Base-by-base conservation (phyloP, 35 echinoderm and acorn worm genomes). In the Antedon bifida region DNA sequence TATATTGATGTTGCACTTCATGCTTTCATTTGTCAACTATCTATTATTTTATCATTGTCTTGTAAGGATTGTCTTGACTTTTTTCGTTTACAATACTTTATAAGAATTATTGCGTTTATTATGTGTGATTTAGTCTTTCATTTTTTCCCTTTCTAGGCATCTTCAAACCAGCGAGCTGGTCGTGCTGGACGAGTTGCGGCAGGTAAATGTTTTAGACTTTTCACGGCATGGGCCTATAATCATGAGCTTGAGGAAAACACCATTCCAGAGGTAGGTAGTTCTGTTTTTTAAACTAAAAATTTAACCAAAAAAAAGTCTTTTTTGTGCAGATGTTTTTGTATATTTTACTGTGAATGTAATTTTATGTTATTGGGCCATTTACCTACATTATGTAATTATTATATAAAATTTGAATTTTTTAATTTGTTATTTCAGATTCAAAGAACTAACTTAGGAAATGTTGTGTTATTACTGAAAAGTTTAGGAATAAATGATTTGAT, bases 161-260 rank as follows among this genome's bases (percentile, higher is more conserved):
- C 93, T 77, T 90, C 93, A 39, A 97, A 97, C 85, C 93, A 97
- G 82, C 77, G 93, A 76, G 93, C 93, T 17, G 93, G 93, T 21
- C 80, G 93, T 81, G 90, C 93, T 29, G 93, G 93, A 55, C 82
- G 93, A 34, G 93, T 97, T 10, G 87, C 93, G 0, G 93, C 93
- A 8, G 90, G 90, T 14, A 97, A 97, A 29, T 97, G 90, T 35
- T 97, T 97, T 77, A 36, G 93, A 42, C 87, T 97, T 8, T 92
- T 88, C 82, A 92, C 90, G 39, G 93, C 93, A 32, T 97, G 93
- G 93, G 93, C 93, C 34, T 97, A 87, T 82, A 97, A 97, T 81
- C 91, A 97, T 87, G 93, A 97, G 55, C 76, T 97, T 74, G 93
- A 97, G 44, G 93, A 97, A 81, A 92, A 91, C 45, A 82, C 87